Evolutionary conservation across 2,797 vertebrate species (phyloP).

Genomic region (Paguma larvata): DNA sequence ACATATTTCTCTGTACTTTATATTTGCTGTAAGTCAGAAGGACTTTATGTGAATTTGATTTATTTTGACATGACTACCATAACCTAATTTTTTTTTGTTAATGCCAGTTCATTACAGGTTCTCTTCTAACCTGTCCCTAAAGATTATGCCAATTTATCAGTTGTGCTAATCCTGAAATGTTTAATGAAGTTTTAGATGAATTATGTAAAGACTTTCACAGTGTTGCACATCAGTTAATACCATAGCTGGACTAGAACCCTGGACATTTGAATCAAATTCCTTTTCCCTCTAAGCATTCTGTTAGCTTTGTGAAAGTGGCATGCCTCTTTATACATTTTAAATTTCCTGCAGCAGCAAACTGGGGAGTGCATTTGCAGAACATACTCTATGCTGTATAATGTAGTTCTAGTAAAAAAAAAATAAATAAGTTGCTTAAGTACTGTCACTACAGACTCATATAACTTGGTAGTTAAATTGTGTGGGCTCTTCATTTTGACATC

Average conservation of each 20-base stretch:
- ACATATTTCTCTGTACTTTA: not conserved
- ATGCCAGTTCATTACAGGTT: conserved; percentile 30
- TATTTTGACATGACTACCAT: not conserved
- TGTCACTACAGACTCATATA: not conserved
- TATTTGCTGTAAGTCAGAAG: not conserved
- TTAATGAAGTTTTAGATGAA: conserved; percentile 26
- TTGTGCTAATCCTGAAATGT: conserved; percentile 43
- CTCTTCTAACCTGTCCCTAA: not conserved
- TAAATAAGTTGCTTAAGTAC: not conserved
- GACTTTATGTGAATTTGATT: not conserved
- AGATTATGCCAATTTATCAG: not conserved
- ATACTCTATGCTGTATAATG: not conserved
- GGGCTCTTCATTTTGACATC: not conserved
- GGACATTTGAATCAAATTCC: not conserved
- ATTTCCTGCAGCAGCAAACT: not conserved
- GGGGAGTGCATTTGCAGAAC: not conserved
- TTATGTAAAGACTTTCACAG: not conserved
- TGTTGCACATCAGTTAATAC: not conserved
- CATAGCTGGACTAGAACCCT: not conserved
- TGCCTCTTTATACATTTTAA: not conserved
- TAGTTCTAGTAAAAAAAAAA: not conserved
- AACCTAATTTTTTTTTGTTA: conserved; percentile 32
- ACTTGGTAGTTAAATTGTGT: not conserved
- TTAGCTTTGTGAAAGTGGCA: not conserved
- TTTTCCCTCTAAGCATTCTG: not conserved